Evolutionary conservation across 2,888 invertebrate genomes (phyloP).

Genomic region (Trachelus tabidus): DNA sequence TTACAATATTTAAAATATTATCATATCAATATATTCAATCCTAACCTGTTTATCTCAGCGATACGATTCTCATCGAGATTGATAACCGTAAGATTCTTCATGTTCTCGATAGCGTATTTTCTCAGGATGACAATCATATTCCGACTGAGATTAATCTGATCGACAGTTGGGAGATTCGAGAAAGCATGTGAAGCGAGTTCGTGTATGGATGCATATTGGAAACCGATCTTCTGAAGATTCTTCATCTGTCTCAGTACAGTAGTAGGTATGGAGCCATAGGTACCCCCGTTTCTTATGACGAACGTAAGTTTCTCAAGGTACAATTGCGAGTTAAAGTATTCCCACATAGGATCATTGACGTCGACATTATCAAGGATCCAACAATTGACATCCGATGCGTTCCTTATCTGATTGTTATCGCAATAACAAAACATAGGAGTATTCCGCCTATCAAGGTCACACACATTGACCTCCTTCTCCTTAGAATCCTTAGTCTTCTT

Average conservation of each 20-base stretch:
- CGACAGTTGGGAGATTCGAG: slow-evolving; percentile 77
- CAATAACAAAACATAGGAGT: slow-evolving; percentile 78
- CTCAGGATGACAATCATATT: slow-evolving; percentile 78
- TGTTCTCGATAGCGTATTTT: slow-evolving; percentile 78
- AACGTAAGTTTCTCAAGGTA: slow-evolving; percentile 78
- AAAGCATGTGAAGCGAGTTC: slow-evolving; percentile 79
- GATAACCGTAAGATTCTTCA: slow-evolving; percentile 76
- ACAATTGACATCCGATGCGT: slow-evolving; percentile 81
- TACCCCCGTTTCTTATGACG: slow-evolving; percentile 77
- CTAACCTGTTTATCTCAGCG: slow-evolving; percentile 73
- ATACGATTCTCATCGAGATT: slow-evolving; percentile 83
- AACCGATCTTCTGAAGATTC: slow-evolving; percentile 75
- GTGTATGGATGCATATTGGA: slow-evolving; percentile 79
- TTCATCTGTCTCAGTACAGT: slow-evolving; percentile 76
- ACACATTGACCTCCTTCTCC: slow-evolving; percentile 67
- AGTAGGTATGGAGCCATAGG: slow-evolving; percentile 78
- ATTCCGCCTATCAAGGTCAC: slow-evolving; percentile 70
- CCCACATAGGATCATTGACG: slow-evolving; percentile 79
- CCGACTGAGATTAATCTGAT: slow-evolving; percentile 75
- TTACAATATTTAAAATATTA: too few relatives aligned
- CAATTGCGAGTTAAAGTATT: slow-evolving; percentile 79
- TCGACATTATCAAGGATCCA: slow-evolving; percentile 79
- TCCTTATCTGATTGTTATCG: slow-evolving; percentile 65
- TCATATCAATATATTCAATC: too few relatives aligned
- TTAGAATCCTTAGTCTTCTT: slow-evolving; percentile 49